These are phyloP conservation scores for Galagoides demidoff DNA, from an alignment of 2,797 vertebrate genomes.

Conservation along the genomic window DNA sequence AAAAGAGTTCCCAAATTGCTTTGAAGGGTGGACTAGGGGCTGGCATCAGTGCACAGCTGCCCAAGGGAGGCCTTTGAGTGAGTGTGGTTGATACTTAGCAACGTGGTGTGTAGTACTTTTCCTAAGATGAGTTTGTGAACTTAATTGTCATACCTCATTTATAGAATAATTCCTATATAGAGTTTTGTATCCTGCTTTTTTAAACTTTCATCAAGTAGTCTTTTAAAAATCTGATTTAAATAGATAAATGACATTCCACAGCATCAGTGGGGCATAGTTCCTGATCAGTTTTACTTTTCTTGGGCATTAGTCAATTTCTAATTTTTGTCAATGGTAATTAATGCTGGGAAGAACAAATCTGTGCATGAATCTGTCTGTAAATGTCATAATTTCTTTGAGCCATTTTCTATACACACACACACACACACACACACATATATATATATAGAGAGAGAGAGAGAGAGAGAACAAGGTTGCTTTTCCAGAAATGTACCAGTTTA, in stretches of 20 bases:
- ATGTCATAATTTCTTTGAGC: background rate
- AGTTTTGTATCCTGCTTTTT: background rate
- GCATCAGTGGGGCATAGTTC: no score
- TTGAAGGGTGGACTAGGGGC: no score
- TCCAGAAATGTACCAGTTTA: background rate
- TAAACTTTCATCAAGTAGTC: constrained; percentile 3
- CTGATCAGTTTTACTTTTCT: background rate
- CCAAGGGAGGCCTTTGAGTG: no score
- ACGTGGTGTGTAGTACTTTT: no score
- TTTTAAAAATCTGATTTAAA: background rate
- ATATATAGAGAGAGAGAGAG: no score
- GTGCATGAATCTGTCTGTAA: background rate
- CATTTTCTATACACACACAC: no score
- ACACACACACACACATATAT: no score
- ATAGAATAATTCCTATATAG: background rate
- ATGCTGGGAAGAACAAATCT: background rate
- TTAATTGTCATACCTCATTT: background rate
- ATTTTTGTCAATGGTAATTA: background rate
- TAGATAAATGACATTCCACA: background rate
- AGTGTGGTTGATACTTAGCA: no score
- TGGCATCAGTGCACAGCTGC: no score
- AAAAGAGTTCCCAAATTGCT: no score
- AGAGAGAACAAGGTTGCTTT: background rate
- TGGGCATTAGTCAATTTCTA: background rate
- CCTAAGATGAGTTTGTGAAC: no score